Conservation (phyloP, 2,888 invertebrate genomes). For the Drosophila mimica region DNA sequence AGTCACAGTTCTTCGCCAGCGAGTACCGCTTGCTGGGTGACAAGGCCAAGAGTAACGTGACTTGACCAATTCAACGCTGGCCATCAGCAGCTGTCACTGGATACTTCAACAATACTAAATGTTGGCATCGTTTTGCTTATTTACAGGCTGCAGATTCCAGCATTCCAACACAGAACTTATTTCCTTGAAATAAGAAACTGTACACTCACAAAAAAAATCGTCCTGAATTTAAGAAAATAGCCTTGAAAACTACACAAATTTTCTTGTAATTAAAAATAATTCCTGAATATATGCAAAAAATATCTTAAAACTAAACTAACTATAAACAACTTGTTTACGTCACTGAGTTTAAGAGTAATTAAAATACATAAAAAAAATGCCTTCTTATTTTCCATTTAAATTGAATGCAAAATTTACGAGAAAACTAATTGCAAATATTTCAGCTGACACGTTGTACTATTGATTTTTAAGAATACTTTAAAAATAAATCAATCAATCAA, state of each 20-base stretch:
- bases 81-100: conserved; percentile 20
- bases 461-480: background rate
- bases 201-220: background rate
- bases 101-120: conserved; percentile 4
- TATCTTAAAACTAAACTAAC: no score
- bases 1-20: background rate
- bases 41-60: conserved; percentile 45
- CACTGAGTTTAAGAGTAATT: background rate
- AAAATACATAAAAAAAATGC: background rate
- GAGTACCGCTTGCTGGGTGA: conserved; percentile 1
- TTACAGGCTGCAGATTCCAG: conserved; percentile 6
- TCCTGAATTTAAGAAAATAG: background rate
- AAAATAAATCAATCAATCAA: background rate
- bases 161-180: background rate
- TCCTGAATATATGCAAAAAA: background rate
- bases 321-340: no score
- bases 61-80: conserved; percentile 34
- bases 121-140: conserved; percentile 13
- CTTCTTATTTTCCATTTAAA: background rate
- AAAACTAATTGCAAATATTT: background rate
- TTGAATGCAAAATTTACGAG: background rate
- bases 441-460: background rate
- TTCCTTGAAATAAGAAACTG: background rate
- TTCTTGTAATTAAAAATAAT: background rate
- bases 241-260: background rate